Percentiles rank a stretch among this genome's conserved stretches.
Evolutionary conservation across 2,113 vertebrate species (phyloP).

Genomic region (Cettia cetti): DNA sequence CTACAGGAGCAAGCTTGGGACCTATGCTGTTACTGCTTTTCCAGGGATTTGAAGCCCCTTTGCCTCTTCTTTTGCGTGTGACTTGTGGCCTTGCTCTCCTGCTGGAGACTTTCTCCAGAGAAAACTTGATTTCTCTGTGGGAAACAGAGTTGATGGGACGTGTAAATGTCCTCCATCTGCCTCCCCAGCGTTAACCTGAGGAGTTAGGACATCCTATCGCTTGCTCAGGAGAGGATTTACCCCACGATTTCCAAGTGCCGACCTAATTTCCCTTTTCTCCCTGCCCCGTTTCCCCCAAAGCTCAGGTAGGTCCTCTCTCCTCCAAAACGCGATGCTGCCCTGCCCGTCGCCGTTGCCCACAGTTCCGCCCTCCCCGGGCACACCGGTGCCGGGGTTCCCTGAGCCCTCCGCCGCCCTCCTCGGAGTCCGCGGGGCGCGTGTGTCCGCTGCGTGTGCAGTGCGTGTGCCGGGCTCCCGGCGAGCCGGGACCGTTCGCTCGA

Average conservation of each 20-base stretch:
- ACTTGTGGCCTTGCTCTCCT: background rate
- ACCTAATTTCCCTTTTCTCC: background rate
- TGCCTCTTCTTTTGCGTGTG: background rate
- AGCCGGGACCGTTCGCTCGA: background rate
- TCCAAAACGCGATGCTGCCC: fast-evolving
- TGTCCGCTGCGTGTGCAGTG: no score
- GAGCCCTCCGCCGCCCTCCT: background rate
- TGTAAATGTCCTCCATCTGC: fast-evolving
- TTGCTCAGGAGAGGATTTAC: background rate
- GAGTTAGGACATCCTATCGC: fast-evolving
- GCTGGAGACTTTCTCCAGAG: no score
- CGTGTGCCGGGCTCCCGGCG: no score
- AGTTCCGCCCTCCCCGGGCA: no score
- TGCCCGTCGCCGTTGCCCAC: no score
- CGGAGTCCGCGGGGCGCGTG: background rate
- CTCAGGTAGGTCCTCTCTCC: fast-evolving
- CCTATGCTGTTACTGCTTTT: background rate
- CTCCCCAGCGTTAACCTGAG: background rate
- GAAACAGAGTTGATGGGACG: background rate
- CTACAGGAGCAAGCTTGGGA: fast-evolving
- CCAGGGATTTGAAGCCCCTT: fast-evolving
- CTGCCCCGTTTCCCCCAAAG: background rate
- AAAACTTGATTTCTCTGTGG: background rate
- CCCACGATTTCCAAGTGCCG: fast-evolving
- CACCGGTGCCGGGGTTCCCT: no score